Conservation (phyloP, 2,113 vertebrate species). For the Paradoxurus hermaphroditus region DNA sequence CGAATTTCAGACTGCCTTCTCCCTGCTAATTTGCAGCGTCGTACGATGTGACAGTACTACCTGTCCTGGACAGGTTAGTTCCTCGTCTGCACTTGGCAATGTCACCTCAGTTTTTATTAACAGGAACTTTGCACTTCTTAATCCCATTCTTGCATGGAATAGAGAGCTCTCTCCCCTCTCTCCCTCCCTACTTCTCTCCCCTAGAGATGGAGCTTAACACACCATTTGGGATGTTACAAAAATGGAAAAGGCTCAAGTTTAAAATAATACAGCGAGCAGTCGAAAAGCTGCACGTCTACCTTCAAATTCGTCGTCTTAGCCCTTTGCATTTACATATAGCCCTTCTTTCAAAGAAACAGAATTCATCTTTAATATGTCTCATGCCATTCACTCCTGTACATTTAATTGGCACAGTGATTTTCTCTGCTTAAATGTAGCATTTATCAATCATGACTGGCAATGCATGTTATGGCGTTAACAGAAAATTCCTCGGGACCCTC, state of each 20-base stretch:
- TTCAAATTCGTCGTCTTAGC: not conserved
- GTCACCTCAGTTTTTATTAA: not conserved
- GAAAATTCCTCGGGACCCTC: slow-evolving; percentile 32
- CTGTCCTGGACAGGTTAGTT: not conserved
- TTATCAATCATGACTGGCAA: slow-evolving; percentile 38
- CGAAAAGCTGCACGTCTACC: not conserved
- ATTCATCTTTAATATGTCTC: not conserved
- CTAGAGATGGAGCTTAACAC: not conserved
- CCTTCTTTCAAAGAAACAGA: not conserved
- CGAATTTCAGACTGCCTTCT: not conserved
- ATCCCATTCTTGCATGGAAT: not conserved
- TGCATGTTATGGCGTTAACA: accelerated
- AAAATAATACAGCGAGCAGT: not conserved
- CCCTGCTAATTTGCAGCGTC: not conserved
- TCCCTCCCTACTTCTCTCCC: not conserved
- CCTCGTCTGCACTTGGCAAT: not conserved
- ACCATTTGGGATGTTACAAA: not conserved
- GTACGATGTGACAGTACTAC: accelerated
- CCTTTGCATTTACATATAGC: not conserved
- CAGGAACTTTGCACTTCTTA: not conserved
- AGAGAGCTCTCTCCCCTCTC: not conserved
- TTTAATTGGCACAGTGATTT: not conserved
- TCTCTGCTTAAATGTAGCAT: slow-evolving; percentile 40
- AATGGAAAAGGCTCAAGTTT: not conserved
- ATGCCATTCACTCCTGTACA: not conserved